Evolutionary conservation across 1,140 invertebrate genomes (phyloP).

Genomic region (Diuraphis noxia): DNA sequence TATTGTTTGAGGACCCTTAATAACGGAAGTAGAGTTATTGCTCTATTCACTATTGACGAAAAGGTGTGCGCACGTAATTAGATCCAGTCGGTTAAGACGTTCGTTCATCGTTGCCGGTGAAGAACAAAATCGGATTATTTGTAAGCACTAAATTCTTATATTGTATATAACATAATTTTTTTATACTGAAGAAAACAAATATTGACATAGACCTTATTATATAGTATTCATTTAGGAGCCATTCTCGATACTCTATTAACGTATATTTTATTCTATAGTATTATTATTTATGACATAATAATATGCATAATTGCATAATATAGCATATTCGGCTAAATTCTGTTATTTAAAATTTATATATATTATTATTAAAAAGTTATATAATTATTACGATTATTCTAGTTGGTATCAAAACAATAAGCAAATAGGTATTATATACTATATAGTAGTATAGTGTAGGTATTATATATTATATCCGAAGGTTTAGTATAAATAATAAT

Average conservation of each 20-base stretch:
- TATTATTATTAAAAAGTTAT: not conserved
- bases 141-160: not conserved
- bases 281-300: too few species aligned
- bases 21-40: not conserved
- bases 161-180: not conserved
- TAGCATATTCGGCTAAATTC: not conserved
- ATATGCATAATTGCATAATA: not conserved
- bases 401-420: not conserved
- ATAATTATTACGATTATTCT: not conserved
- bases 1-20: constrained; percentile 15
- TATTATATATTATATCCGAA: too few species aligned
- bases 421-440: not conserved
- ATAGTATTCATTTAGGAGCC: not conserved
- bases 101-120: not conserved
- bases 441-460: not conserved
- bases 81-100: constrained; percentile 27
- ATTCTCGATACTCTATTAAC: not conserved
- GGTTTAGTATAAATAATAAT: too few species aligned
- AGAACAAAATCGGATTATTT: not conserved
- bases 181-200: not conserved
- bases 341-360: not conserved
- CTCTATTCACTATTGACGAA: not conserved
- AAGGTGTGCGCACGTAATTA: not conserved
- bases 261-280: too few species aligned
- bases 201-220: not conserved